phyloP scores from a whole-genome alignment of 2,888 invertebrate genomes.

The Melitaea athalia region DNA sequence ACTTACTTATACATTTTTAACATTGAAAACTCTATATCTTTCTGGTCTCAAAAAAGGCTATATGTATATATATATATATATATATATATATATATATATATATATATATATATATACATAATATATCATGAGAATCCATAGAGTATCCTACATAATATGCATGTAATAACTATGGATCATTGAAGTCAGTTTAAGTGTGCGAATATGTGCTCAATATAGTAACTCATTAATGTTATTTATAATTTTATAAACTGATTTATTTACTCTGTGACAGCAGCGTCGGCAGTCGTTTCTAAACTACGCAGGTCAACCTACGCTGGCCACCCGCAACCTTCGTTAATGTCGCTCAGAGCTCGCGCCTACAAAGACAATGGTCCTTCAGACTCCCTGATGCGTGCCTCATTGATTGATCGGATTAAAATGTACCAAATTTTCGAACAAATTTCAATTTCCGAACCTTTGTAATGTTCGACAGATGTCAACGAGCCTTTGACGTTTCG shows the following conservation, averaged over 20 bases:
- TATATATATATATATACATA: no score
- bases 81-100: no score
- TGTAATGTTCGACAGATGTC: conserved; percentile 9
- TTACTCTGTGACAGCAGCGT: conserved; percentile 31
- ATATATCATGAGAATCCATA: no score
- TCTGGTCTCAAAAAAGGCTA: no score
- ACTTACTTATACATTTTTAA: no score
- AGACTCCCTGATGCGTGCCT: conserved; percentile 48
- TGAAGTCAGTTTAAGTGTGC: no score
- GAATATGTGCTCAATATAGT: no score
- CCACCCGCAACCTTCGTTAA: conserved; percentile 71
- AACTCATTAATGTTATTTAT: neutral
- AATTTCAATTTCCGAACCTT: conserved; percentile 34
- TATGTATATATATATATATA: no score
- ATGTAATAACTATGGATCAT: no score
- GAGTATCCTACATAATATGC: no score
- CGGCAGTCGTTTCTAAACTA: conserved; percentile 36
- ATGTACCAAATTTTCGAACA: conserved; percentile 33
- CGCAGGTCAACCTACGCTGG: conserved; percentile 53
- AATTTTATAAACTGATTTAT: conserved; percentile 11
- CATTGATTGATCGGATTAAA: conserved; percentile 64
- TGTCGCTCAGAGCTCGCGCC: conserved; percentile 74
- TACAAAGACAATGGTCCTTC: conserved; percentile 64
- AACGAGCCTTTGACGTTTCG: conserved; percentile 14
- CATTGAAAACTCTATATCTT: no score